phyloP scores from a whole-genome alignment of 1,140 invertebrate species.

The Leptopilina clavipes region DNA sequence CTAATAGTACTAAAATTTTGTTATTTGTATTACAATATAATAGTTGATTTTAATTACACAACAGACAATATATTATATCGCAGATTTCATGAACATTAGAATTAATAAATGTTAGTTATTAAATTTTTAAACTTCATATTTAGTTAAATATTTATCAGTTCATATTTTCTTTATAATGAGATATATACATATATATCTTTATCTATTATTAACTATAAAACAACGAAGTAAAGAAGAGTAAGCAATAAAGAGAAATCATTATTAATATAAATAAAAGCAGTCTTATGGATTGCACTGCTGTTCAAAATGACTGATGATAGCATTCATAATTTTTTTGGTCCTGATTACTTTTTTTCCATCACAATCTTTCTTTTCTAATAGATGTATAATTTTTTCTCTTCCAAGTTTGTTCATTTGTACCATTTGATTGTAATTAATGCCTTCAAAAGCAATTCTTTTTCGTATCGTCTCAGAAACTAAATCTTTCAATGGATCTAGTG shows the following conservation, averaged over 20 bases:
- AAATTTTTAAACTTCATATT: too few relatives aligned
- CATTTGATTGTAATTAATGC: not conserved
- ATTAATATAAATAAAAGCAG: not conserved
- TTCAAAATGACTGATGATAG: slow-evolving; percentile 8
- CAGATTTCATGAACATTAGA: too few relatives aligned
- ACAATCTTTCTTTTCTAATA: not conserved
- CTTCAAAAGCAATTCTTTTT: not conserved
- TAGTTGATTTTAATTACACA: too few relatives aligned
- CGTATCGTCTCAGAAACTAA: not conserved
- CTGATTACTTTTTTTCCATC: not conserved
- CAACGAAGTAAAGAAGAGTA: too few relatives aligned
- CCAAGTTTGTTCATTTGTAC: not conserved
- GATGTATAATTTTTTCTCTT: not conserved
- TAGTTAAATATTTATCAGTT: too few relatives aligned
- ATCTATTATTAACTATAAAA: not conserved
- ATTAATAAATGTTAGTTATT: too few relatives aligned
- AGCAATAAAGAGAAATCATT: too few relatives aligned
- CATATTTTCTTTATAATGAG: too few relatives aligned
- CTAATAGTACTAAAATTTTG: too few relatives aligned
- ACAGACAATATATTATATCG: too few relatives aligned
- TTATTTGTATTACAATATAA: too few relatives aligned
- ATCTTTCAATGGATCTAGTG: slow-evolving; percentile 1
- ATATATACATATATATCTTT: too few relatives aligned
- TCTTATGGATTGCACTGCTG: not conserved
- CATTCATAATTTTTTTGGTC: not conserved